Percentiles rank a stretch among this genome's conserved stretches.
Evolutionary conservation across 2,113 vertebrate species (phyloP).

Genomic region (Myrmecobius fasciatus): DNA sequence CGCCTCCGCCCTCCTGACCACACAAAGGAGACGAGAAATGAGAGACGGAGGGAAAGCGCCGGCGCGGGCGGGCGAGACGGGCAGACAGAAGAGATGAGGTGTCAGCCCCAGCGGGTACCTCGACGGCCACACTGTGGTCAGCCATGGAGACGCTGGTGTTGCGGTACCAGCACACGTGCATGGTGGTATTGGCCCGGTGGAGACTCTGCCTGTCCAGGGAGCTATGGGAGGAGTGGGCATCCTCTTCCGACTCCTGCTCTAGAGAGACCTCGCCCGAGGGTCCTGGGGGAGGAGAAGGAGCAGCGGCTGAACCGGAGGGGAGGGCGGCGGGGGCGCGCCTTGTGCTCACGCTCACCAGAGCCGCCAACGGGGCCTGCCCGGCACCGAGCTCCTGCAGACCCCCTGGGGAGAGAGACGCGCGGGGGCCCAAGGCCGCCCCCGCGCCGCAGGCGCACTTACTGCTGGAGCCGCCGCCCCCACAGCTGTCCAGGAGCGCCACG

Average conservation of each 20-base stretch:
- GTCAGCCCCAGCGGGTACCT: conserved; percentile 86
- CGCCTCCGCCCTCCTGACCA: too few relatives aligned
- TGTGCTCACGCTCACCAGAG: neutral
- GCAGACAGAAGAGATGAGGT: neutral
- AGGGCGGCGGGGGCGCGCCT: conserved; percentile 34
- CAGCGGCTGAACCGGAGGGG: neutral
- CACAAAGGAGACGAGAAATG: too few relatives aligned
- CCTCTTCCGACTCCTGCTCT: conserved; percentile 94
- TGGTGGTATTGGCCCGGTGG: conserved; percentile 93
- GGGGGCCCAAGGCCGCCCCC: neutral
- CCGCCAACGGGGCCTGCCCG: too few relatives aligned
- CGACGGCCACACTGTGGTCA: conserved; percentile 93
- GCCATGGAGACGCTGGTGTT: conserved; percentile 96
- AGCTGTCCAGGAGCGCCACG: conserved; percentile 82
- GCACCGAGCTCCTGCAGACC: neutral
- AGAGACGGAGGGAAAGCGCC: too few relatives aligned
- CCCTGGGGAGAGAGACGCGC: neutral
- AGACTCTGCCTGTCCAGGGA: conserved; percentile 92
- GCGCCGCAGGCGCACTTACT: too few relatives aligned
- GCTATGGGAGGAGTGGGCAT: conserved; percentile 86
- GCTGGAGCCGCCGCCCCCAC: conserved; percentile 82
- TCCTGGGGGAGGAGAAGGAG: conserved; percentile 85
- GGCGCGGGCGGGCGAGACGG: neutral
- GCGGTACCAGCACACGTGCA: conserved; percentile 98
- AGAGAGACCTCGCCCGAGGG: conserved; percentile 90